Evolutionary conservation across 1,140 invertebrate genomes (phyloP), one percentile per base, ranked within the genome.

Genomic region (Lepidostoma basale): DNA sequence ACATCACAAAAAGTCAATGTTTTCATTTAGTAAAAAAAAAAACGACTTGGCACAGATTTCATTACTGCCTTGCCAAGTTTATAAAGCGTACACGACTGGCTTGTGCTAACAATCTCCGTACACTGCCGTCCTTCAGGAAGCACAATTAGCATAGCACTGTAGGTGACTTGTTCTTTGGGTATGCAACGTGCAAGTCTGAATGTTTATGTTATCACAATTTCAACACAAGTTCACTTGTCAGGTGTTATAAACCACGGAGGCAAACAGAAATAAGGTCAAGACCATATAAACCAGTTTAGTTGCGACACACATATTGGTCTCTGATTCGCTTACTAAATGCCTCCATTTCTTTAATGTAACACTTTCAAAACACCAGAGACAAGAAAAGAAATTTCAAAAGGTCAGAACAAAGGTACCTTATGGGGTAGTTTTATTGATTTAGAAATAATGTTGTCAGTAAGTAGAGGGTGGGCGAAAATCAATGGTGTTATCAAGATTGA

Each of bases 1-100:
- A 65, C 25, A 47, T 18, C 56, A 59, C 44, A 26, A 62, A 20
- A 36, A 9, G 12, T 52, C 54, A 26, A 14, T 52, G 28, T 64
- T 58, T 45, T 33, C 44, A 30, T 23, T 39, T 45, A 8, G 26
- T 25, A 20, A 62, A 62, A 20, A 10, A 23, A 36, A 59, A 59
- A 59, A 59, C 56, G 22, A 65, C 14, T 70, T 70, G 68, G 68
- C 68, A 70, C 22, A 2, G 49, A 26, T 3, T 25, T 20, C 14
- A 16, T n/a, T 26, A 40, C 56, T 2, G 18, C 40, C 30, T n/a
- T 70, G 68, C 68, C 68, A 70, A 70, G 47, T 70, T 4, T 45
- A 47, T 62, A 33, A 56, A 16, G 16, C 16, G n/a, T 16, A 56
- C 26, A 56, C 12, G 26, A n/a, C 26, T 56, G n/a, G 33, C 45